phyloP scores from a whole-genome alignment of 35 echinoderm and acorn worm genomes.

The Strongylocentrotus purpuratus region DNA sequence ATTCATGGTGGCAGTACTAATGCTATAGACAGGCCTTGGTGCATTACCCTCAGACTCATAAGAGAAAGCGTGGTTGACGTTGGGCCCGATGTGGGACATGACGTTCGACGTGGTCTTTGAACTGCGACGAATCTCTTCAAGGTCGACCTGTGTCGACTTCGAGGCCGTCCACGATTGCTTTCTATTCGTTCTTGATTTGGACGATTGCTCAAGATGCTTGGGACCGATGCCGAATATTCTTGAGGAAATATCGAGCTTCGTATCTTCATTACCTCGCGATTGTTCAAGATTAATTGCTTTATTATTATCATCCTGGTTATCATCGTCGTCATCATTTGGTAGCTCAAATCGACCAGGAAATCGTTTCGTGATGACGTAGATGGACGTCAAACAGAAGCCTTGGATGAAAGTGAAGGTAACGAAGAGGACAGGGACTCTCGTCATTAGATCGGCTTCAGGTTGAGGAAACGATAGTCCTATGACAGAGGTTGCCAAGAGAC shows the following conservation, averaged over 20 bases:
- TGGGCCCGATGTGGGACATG: too few relatives aligned
- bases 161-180: not conserved
- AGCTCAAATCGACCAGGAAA: constrained; percentile 47
- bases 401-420: constrained; percentile 46
- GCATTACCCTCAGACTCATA: not conserved
- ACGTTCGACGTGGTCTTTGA: not conserved
- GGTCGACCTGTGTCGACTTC: constrained; percentile 34
- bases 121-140: not conserved
- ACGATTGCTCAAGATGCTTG: not conserved
- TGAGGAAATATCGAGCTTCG: not conserved
- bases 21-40: not conserved
- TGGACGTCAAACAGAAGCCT: constrained; percentile 7
- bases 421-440: constrained; percentile 57
- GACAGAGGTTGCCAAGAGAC: constrained; percentile 45
- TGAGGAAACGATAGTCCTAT: constrained; percentile 54
- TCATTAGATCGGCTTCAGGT: constrained; percentile 69
- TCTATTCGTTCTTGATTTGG: not conserved
- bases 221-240: not conserved
- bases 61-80: not conserved
- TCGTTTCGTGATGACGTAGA: constrained; percentile 50
- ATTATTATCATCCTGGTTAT: not conserved
- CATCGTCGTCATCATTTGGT: constrained; percentile 1
- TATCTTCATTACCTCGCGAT: not conserved
- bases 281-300: not conserved
- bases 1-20: not conserved